Percentiles rank a stretch among this genome's conserved stretches.
These are phyloP conservation scores for Drosophila simulans DNA, from an alignment of 1,140 invertebrate species.

Conservation along the genomic window DNA sequence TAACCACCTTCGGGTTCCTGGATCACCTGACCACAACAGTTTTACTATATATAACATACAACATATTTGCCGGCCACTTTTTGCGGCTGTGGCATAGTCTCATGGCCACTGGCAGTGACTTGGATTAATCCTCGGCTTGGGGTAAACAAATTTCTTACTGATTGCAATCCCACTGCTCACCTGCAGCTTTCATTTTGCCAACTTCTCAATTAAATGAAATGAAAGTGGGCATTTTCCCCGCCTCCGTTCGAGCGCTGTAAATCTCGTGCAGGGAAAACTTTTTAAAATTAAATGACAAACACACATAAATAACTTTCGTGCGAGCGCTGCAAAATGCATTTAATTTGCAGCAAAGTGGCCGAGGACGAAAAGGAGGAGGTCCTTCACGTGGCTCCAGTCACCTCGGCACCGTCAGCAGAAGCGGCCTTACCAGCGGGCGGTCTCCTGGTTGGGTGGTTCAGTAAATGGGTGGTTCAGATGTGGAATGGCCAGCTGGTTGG, in stretches of 20 bases:
- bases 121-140: slow-evolving; percentile 18
- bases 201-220: slow-evolving; percentile 75
- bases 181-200: slow-evolving; percentile 36
- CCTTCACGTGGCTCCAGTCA: slow-evolving; percentile 62
- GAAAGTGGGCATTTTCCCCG: slow-evolving; percentile 26
- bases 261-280: slow-evolving; percentile 74
- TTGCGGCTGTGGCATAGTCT: slow-evolving; percentile 18
- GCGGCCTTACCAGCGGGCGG: slow-evolving; percentile 47
- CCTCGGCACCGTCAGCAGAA: slow-evolving; percentile 49
- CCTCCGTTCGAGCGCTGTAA: slow-evolving; percentile 32
- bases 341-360: slow-evolving; percentile 78
- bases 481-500: slow-evolving; percentile 1
- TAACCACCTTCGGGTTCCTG: neutral
- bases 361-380: slow-evolving; percentile 32
- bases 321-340: slow-evolving; percentile 64
- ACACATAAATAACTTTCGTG: slow-evolving; percentile 63
- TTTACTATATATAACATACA: slow-evolving; percentile 9
- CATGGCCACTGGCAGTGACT: slow-evolving; percentile 18
- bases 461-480: neutral
- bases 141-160: slow-evolving; percentile 67
- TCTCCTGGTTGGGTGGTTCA: slow-evolving; percentile 2
- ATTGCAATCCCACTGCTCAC: slow-evolving; percentile 44
- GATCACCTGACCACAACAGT: slow-evolving; percentile 31
- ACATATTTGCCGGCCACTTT: slow-evolving; percentile 31
- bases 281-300: slow-evolving; percentile 78